Evolutionary conservation across 2,888 invertebrate species (phyloP), one percentile per base, ranked within the genome.

Genomic region (Lacanobia wlatinum): DNA sequence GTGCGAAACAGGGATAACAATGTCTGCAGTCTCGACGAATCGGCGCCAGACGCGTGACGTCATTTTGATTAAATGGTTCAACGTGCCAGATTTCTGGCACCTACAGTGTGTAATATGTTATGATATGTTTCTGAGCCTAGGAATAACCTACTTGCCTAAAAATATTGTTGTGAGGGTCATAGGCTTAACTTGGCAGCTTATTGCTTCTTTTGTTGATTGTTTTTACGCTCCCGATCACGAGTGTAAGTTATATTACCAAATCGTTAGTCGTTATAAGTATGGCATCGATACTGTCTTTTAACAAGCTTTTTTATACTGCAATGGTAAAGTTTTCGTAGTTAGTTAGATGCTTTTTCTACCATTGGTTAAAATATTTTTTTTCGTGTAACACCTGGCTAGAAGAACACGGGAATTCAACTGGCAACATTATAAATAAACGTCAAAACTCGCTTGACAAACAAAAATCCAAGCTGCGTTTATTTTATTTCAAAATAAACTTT

Each of bases 401-500:
- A 0, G 21, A 59, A 28, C 23, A 23, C 38, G 18, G 18, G 43
- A 56, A n/a, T 12, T 0, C 6, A 0, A 1, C 21, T 80, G 70
- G 72, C 80, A 80, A 75, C 63, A 43, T 40, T 59, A 16, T 55
- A 53, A 69, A 55, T 58, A 71, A 56, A 84, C 79, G 89, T 90
- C 90, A 84, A 81, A 79, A 72, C 62, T 75, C 46, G 65, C 70
- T 87, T 89, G 88, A 89, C 90, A 89, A 89, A 87, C 76, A 86
- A 80, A 82, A 83, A 83, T 82, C 83, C 83, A 82, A 87, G 87
- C 89, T 87, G 88, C 89, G 87, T 88, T 90, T 89, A 87, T 87
- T 89, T 87, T 88, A 87, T 87, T 90, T 90, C 87, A 90, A 91
- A 91, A 88, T 88, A 91, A 87, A 88, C 87, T 91, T 86, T 80